These are phyloP conservation scores for Sphecodes monilicornis DNA, from an alignment of 2,888 invertebrate genomes.

Conservation along the genomic window DNA sequence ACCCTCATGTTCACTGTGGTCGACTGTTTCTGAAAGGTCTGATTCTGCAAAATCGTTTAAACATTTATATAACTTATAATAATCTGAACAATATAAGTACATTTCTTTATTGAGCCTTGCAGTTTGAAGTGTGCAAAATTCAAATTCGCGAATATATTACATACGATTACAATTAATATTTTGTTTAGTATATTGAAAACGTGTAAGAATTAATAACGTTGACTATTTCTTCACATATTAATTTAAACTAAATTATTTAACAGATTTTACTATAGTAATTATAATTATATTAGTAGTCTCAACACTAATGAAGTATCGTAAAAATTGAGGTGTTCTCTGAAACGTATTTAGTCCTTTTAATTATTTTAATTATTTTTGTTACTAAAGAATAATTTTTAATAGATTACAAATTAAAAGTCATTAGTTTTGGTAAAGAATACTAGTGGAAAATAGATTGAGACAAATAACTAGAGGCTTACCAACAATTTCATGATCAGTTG, in stretches of 20 bases:
- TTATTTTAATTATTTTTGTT: background rate
- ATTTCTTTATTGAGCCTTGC: background rate
- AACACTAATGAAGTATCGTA: background rate
- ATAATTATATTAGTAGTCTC: no score
- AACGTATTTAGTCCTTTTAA: background rate
- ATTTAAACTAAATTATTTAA: background rate
- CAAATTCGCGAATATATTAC: background rate
- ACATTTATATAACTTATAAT: background rate
- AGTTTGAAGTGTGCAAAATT: no score
- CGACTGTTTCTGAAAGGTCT: constrained; percentile 7
- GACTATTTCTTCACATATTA: background rate
- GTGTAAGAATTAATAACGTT: background rate
- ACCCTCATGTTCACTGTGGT: constrained; percentile 31
- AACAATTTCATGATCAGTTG: constrained; percentile 3
- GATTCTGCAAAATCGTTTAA: constrained; percentile 36
- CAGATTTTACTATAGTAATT: no score
- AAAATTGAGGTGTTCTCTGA: background rate
- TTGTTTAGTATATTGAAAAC: background rate
- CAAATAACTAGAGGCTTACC: constrained; percentile 32
- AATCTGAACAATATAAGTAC: background rate
- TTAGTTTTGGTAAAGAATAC: background rate
- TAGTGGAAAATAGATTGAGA: background rate
- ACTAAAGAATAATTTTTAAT: background rate
- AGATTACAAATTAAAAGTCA: background rate
- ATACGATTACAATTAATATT: background rate